Conservation (phyloP, 2,797 vertebrate species). For the Enteromius trimaculatus region DNA sequence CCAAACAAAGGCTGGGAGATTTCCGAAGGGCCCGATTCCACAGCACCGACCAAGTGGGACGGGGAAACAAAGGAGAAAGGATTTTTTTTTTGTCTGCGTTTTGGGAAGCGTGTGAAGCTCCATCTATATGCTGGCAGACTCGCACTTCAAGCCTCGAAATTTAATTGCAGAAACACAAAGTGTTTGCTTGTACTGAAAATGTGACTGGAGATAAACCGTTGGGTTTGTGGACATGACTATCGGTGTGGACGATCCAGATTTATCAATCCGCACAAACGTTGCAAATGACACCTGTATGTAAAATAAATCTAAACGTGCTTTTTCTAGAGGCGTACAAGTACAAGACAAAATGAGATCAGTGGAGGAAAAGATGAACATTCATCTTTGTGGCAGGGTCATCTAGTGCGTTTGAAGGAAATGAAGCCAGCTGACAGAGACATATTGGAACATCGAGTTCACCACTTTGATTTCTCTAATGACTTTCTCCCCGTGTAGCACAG, state of each 20-base stretch:
- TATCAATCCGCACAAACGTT: conserved; percentile 29
- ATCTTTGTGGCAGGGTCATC: conserved; percentile 63
- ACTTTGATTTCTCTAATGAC: conserved; percentile 58
- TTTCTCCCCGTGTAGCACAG: neutral
- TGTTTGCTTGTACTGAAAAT: neutral
- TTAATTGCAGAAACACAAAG: conserved; percentile 21
- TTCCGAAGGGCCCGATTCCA: conserved; percentile 18
- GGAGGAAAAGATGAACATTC: conserved; percentile 51
- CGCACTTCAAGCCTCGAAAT: conserved; percentile 14
- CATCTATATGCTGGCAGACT: conserved; percentile 25
- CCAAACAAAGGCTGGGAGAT: conserved; percentile 45
- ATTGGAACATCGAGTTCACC: conserved; percentile 47
- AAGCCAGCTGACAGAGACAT: conserved; percentile 58
- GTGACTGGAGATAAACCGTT: conserved; percentile 25
- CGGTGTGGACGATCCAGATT: neutral
- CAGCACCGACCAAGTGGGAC: conserved; percentile 29
- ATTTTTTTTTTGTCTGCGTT: neutral
- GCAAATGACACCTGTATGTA: neutral
- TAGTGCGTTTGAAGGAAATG: conserved; percentile 59
- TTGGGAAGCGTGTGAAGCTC: conserved; percentile 18
- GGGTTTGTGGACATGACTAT: conserved; percentile 11
- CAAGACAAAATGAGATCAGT: conserved; percentile 32
- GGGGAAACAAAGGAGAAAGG: conserved; percentile 68
- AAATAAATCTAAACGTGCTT: neutral
- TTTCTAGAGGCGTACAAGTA: conserved; percentile 29